These are phyloP conservation scores for Bradypodion pumilum DNA, from an alignment of 2,797 vertebrate species.

Conservation along the genomic window DNA sequence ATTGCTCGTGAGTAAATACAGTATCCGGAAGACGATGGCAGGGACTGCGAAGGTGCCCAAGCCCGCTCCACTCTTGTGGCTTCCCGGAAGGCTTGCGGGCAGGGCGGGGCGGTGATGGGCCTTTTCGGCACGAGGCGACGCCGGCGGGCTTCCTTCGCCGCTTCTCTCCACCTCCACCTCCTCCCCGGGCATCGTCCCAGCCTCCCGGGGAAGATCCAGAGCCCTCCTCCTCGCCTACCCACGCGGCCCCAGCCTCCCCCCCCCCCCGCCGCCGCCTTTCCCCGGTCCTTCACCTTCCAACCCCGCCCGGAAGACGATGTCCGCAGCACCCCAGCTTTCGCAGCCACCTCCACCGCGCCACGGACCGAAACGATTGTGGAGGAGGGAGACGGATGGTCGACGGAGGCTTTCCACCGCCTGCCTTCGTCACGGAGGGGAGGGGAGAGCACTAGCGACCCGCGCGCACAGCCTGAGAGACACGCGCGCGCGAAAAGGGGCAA, in stretches of 20 bases:
- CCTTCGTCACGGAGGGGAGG: neutral
- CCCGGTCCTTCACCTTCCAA: neutral
- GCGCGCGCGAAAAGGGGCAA: too few relatives aligned
- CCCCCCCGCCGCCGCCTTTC: too few relatives aligned
- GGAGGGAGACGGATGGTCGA: rapidly evolving
- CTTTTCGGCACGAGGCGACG: too few relatives aligned
- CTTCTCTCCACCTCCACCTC: too few relatives aligned
- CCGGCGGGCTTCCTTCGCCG: neutral
- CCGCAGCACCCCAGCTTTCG: neutral
- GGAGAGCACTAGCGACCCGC: neutral
- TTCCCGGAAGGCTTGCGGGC: neutral
- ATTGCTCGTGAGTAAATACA: neutral
- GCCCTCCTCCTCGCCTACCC: neutral
- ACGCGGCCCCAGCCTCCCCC: neutral
- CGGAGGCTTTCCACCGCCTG: neutral
- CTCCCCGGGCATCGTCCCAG: neutral
- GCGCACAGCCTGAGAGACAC: too few relatives aligned
- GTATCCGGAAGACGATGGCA: neutral
- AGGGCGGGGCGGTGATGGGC: neutral
- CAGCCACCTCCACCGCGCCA: too few relatives aligned
- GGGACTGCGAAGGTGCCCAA: too few relatives aligned
- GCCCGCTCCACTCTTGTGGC: neutral
- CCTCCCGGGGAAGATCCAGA: neutral
- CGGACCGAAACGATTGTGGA: neutral
- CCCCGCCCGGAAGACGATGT: neutral